Evolutionary conservation across 2,113 vertebrate genomes (phyloP).

Genomic region (Labeo catla): DNA sequence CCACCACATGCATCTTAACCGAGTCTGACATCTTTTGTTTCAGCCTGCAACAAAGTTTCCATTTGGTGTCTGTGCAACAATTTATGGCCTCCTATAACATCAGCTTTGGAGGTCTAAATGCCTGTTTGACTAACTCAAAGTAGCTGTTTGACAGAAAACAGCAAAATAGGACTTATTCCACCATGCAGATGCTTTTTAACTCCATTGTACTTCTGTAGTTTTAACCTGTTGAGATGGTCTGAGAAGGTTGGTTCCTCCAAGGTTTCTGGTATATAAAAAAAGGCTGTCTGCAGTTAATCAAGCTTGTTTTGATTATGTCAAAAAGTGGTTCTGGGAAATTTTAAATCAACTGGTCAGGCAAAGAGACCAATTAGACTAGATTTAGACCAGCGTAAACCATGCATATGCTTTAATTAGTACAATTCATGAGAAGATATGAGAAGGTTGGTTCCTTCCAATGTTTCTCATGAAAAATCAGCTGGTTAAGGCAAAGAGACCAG

Average conservation of each 20-base stretch:
- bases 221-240: background rate
- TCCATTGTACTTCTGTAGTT: background rate
- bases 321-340: background rate
- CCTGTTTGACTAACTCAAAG: conserved; percentile 2
- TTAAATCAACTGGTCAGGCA: background rate
- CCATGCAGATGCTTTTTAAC: background rate
- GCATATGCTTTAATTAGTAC: background rate
- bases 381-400: background rate
- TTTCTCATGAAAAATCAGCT: background rate
- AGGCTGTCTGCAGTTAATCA: too few relatives aligned
- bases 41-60: conserved; percentile 53
- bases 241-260: background rate
- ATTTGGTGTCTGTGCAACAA: conserved; percentile 35
- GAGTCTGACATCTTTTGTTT: conserved; percentile 52
- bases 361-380: background rate
- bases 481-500: background rate
- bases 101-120: conserved; percentile 48
- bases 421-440: background rate
- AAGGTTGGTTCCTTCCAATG: background rate
- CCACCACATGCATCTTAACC: conserved; percentile 49
- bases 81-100: conserved; percentile 49
- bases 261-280: background rate
- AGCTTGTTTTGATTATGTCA: background rate
- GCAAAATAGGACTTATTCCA: background rate
- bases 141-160: conserved; percentile 16